Evolutionary conservation across 2,888 invertebrate genomes (phyloP).

Genomic region (Drosophila trichaetosa): DNA sequence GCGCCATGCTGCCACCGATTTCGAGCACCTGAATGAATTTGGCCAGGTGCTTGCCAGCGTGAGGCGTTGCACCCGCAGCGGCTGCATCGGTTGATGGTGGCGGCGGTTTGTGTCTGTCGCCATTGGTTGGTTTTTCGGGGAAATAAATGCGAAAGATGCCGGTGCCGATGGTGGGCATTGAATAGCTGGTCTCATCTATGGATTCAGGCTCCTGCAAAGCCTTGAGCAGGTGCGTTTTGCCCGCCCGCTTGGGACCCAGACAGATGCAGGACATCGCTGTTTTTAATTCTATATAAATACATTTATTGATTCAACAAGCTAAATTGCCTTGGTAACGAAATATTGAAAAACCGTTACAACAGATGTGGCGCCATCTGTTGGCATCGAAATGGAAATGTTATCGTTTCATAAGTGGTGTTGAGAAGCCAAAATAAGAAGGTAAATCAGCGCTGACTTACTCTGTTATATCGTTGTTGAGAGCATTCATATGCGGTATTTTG

Average conservation of each 20-base stretch:
- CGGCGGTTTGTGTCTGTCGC: conserved; percentile 49
- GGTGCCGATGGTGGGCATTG: conserved; percentile 92
- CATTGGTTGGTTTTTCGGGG: conserved; percentile 75
- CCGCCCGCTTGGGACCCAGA: conserved; percentile 91
- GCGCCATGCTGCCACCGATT: conserved; percentile 93
- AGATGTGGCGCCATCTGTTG: conserved; percentile 29
- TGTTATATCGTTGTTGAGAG: background rate
- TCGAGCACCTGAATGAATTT: conserved; percentile 88
- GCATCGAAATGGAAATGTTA: background rate
- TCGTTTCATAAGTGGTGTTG: conserved; percentile 15
- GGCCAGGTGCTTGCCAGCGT: conserved; percentile 83
- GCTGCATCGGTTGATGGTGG: conserved; percentile 34
- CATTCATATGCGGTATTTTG: background rate
- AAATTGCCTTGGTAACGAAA: conserved; percentile 35
- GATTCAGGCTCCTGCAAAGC: conserved; percentile 89
- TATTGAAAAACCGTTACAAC: conserved; percentile 13
- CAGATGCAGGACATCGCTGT: conserved; percentile 87
- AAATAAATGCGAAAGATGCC: conserved; percentile 90
- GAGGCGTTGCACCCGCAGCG: conserved; percentile 6
- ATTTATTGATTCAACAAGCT: conserved; percentile 57
- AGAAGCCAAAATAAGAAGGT: background rate
- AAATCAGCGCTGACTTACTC: conserved; percentile 12
- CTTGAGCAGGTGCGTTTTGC: conserved; percentile 92
- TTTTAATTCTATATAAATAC: background rate
- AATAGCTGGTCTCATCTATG: conserved; percentile 91